phyloP scores from a whole-genome alignment of 2,888 invertebrate genomes.

The Drosophila niveifrons region DNA sequence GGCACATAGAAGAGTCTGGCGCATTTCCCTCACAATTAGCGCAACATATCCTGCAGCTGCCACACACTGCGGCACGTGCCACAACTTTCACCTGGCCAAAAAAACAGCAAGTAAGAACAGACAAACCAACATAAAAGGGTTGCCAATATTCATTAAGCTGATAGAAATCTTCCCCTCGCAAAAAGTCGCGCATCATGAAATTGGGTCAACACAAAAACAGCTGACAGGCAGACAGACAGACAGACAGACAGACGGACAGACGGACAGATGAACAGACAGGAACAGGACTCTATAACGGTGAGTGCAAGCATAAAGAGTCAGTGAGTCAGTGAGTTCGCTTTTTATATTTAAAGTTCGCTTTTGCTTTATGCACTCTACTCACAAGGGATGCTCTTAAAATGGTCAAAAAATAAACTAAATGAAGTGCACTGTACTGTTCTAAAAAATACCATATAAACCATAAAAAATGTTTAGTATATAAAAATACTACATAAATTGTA shows the following conservation, averaged over 20 bases:
- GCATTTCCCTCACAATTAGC: conserved; percentile 32
- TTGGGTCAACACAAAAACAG: conserved; percentile 48
- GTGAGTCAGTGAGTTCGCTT: not conserved
- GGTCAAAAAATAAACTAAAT: not conserved
- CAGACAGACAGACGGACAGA: not conserved
- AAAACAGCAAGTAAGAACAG: not conserved
- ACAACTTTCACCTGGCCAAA: conserved; percentile 52
- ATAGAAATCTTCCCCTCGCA: conserved; percentile 67
- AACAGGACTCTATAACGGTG: conserved; percentile 15
- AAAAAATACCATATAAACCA: not conserved
- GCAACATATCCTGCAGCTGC: conserved; percentile 21
- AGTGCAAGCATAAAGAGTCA: not conserved
- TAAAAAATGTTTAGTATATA: not conserved
- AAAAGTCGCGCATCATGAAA: conserved; percentile 21
- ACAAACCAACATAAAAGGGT: conserved; percentile 37
- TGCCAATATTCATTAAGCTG: conserved; percentile 61
- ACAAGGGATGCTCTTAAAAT: not conserved
- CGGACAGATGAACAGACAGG: not conserved
- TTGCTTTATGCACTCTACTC: not conserved
- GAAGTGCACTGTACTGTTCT: not conserved
- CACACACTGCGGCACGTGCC: conserved; percentile 45
- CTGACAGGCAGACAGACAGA: conserved; percentile 26
- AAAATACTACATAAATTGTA: not conserved
- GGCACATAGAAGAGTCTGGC: conserved; percentile 37
- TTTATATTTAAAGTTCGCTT: not conserved